Base-by-base conservation (phyloP, 2,888 invertebrate species). In the Hetaerina titia region DNA sequence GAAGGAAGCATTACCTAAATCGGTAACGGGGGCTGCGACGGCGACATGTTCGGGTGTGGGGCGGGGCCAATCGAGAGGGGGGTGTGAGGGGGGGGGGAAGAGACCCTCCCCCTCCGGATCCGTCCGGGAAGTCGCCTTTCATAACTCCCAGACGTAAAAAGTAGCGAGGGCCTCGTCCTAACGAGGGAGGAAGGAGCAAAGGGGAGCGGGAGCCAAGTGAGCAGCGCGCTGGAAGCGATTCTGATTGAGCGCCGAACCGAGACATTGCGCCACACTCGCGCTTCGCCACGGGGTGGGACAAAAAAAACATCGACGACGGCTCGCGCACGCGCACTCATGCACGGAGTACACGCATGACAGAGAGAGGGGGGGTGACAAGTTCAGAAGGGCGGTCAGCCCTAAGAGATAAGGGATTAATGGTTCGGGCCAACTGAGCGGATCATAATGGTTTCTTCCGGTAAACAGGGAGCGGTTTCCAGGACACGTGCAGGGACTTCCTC, bases 381-480 rank as follows among this genome's bases (percentile, higher is more conserved):
- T 81, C 13, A 25, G 31, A 31, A 81, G 81, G 25, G 31, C 22
- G 81, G 81, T 81, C 81, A 81, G 31, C 31, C 81, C 81, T 11
- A 69, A 69, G 81, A 81, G 81, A 81, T 81, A 81, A 81, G 81
- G 81, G 81, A 81, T 81, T 81, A 81, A 81, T 81, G 81, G 22
- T 31, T 31, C n/a, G 81, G 81, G 13, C 81, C 81, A 81, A 81
- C 81, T 81, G 81, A 81, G 81, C 81, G 81, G 81, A 81, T 81
- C 81, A 81, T 25, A 81, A 81, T 31, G 81, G 81, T 81, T 31
- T 81, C 81, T 31, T 31, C 25, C 81, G 81, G 81, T 81, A 81
- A 81, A 81, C 81, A 81, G 81, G 31, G 22, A 31, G 81, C 13
- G 81, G 6, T 13, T 22, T 17, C 69, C 1, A 6, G 81, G 81